Evolutionary conservation across 2,888 invertebrate genomes (phyloP).

Genomic region (Melinaea marsaeus): DNA sequence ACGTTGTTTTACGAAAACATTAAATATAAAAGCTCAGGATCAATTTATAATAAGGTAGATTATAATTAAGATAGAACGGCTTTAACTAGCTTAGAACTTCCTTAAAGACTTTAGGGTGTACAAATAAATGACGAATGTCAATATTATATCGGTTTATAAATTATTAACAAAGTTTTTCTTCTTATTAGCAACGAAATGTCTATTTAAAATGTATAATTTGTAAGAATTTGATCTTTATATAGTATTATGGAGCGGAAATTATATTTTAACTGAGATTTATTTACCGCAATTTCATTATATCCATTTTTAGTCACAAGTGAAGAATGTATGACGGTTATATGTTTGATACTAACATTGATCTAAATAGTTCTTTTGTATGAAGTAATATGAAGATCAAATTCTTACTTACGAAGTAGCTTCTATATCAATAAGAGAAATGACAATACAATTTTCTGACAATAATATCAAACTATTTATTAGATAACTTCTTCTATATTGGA

Average conservation of each 20-base stretch:
- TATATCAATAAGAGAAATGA: conserved; percentile 15
- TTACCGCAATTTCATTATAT: no score
- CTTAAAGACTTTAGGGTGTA: conserved; percentile 72
- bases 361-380: no score
- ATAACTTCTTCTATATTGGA: conserved; percentile 37
- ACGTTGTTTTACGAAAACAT: conserved; percentile 9
- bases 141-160: conserved; percentile 32
- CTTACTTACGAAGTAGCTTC: conserved; percentile 10
- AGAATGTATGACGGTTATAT: no score
- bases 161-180: conserved; percentile 28
- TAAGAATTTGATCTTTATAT: conserved; percentile 21
- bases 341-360: no score
- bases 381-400: conserved; percentile 21
- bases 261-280: no score
- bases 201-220: conserved; percentile 15
- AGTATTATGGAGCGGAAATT: background rate
- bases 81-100: conserved; percentile 74
- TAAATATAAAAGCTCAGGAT: conserved; percentile 25
- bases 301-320: no score
- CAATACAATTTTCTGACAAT: conserved; percentile 40
- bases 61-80: conserved; percentile 65
- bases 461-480: conserved; percentile 34
- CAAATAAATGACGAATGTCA: conserved; percentile 46
- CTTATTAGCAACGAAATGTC: conserved; percentile 30
- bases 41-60: conserved; percentile 39